These are phyloP conservation scores for Rhabditoides inermis DNA, from an alignment of 2,888 invertebrate species.

Conservation along the genomic window DNA sequence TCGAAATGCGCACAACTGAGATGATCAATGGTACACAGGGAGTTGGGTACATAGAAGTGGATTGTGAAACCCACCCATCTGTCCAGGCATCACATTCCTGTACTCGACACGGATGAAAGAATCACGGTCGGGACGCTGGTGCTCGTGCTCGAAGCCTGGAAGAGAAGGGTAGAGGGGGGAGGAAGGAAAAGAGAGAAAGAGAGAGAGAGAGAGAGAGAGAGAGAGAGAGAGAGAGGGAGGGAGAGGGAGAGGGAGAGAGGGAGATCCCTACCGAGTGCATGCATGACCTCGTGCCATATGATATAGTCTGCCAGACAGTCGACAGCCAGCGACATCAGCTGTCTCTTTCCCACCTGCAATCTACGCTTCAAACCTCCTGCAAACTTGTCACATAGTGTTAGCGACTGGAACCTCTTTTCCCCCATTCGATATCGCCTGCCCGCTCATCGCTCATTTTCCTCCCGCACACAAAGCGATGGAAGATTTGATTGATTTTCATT, in stretches of 20 bases:
- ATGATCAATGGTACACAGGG: too few relatives aligned
- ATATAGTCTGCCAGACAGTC: conserved; percentile 40
- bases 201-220: background rate
- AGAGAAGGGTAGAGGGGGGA: background rate
- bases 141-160: conserved; percentile 39
- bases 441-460: too few relatives aligned
- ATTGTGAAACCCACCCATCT: conserved; percentile 20
- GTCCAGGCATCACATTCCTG: conserved; percentile 27
- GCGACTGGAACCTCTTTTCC: too few relatives aligned
- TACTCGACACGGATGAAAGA: conserved; percentile 26
- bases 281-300: conserved; percentile 39
- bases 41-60: background rate
- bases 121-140: conserved; percentile 41
- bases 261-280: background rate
- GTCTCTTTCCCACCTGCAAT: too few relatives aligned
- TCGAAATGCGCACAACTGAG: too few relatives aligned
- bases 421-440: too few relatives aligned
- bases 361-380: too few relatives aligned
- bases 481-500: too few relatives aligned
- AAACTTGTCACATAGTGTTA: too few relatives aligned
- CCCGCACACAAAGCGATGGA: too few relatives aligned
- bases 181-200: background rate
- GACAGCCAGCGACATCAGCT: conserved; percentile 26
- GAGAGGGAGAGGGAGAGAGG: background rate
- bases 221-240: background rate